phyloP scores from a whole-genome alignment of 2,113 vertebrate species.

The Gasterosteus aculeatus region DNA sequence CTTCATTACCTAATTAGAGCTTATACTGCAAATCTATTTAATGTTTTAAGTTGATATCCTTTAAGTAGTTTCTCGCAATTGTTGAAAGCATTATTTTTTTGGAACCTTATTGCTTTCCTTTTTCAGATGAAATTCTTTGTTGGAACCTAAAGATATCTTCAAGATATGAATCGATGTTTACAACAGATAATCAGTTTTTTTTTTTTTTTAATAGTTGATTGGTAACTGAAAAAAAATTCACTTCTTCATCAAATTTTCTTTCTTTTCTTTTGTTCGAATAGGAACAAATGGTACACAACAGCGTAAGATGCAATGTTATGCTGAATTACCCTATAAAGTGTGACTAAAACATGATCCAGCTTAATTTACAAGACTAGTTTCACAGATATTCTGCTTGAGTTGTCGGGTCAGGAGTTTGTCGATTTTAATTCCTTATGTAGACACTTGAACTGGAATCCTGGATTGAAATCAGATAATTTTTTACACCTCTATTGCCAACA shows the following conservation, averaged over 20 bases:
- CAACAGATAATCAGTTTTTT: constrained; percentile 5
- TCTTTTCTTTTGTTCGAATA: not conserved
- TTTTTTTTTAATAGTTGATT: constrained; percentile 14
- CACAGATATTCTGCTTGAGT: constrained; percentile 21
- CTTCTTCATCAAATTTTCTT: too few species aligned
- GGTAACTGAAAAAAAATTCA: not conserved
- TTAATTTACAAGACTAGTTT: constrained; percentile 21
- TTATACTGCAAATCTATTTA: not conserved
- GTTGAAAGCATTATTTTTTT: not conserved
- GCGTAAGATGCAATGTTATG: not conserved
- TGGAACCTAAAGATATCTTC: constrained; percentile 1
- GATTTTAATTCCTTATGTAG: constrained; percentile 32
- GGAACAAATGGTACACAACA: constrained; percentile 4
- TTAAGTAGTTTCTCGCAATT: not conserved
- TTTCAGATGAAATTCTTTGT: not conserved
- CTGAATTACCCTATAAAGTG: not conserved
- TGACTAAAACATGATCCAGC: constrained; percentile 5
- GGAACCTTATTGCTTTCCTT: not conserved
- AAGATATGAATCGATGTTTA: constrained; percentile 25
- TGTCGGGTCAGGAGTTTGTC: constrained; percentile 30
- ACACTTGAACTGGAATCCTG: constrained; percentile 57
- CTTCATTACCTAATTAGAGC: not conserved
- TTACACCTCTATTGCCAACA: constrained; percentile 45
- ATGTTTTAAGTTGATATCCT: not conserved
- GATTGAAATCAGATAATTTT: constrained; percentile 61